Evolutionary conservation across 2,888 invertebrate species (phyloP), one percentile per base, ranked within the genome.

Genomic region (Eilema griseolum): DNA sequence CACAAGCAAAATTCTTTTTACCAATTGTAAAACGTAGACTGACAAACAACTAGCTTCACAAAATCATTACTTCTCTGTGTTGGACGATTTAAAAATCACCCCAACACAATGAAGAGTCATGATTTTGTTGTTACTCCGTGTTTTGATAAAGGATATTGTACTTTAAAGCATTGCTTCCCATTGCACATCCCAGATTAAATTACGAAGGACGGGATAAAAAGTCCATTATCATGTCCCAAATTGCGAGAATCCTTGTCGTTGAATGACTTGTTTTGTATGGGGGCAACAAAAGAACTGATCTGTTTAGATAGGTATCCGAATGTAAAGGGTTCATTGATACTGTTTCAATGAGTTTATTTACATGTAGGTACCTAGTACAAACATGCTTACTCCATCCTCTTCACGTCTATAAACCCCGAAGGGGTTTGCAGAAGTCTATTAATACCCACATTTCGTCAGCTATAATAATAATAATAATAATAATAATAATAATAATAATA

Each of bases 141-240:
- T 46, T 20, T 20, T 41, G 7, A 20, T 11, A 24, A 24, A 3
- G 24, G 11, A 23, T 24, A 41, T 41, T 41, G 41, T 11, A 14
- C 24, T 62, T 26, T 41, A 26, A 46, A 63, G 3, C 20, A 23
- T 26, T 41, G 20, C 14, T 41, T 46, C 37, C 2, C 16, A 63
- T 26, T 23, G 63, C 28, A 46, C 37, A 24, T 41, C 26, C 14
- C 20, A 23, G 57, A 59, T 63, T 63, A 26, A 63, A 37, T 63
- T 26, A 46, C 63, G 20, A 46, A 63, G 46, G 28, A 46, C 41
- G 41, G 63, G 11, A 63, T 28, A 59, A 61, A 37, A 52, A 67
- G 12, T 33, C 41, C 26, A 26, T 46, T 63, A 20, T 8, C 41
- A 46, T 26, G n/a, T 26, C 24, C 28, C 24, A 16, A 41, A 46